phyloP scores from a whole-genome alignment of 2,888 invertebrate species.

The Drosophila buzzatii region DNA sequence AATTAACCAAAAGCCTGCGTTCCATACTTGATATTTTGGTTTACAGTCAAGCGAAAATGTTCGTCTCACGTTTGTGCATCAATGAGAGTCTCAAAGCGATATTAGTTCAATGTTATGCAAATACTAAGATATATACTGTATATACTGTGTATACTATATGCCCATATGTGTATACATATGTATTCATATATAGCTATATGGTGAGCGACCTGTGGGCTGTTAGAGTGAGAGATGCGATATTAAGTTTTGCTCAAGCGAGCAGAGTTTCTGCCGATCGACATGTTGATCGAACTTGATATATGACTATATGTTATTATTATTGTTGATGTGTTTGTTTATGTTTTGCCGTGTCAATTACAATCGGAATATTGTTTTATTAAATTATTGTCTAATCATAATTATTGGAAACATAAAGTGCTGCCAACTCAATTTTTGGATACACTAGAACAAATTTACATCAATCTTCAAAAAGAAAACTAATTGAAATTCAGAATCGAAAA shows the following conservation, averaged over 20 bases:
- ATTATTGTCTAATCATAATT: slow-evolving; percentile 11
- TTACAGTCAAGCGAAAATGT: slow-evolving; percentile 33
- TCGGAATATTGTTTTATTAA: neutral
- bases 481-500: slow-evolving; percentile 1
- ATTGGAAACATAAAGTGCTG: slow-evolving; percentile 25
- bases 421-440: slow-evolving; percentile 14
- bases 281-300: slow-evolving; percentile 22
- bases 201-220: slow-evolving; percentile 1
- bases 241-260: slow-evolving; percentile 22
- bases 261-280: no score
- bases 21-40: neutral
- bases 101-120: slow-evolving; percentile 40
- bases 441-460: slow-evolving; percentile 15
- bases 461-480: neutral
- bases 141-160: slow-evolving; percentile 12
- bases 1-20: neutral
- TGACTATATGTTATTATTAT: slow-evolving; percentile 10
- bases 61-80: slow-evolving; percentile 15
- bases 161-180: neutral
- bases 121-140: neutral
- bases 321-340: slow-evolving; percentile 16
- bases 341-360: slow-evolving; percentile 49
- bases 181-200: neutral
- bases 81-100: slow-evolving; percentile 59
- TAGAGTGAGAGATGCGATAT: slow-evolving; percentile 17